Evolutionary conservation across 2,888 invertebrate genomes (phyloP), one percentile per base, ranked within the genome.

Genomic region (Lissocephala sabroskyi): DNA sequence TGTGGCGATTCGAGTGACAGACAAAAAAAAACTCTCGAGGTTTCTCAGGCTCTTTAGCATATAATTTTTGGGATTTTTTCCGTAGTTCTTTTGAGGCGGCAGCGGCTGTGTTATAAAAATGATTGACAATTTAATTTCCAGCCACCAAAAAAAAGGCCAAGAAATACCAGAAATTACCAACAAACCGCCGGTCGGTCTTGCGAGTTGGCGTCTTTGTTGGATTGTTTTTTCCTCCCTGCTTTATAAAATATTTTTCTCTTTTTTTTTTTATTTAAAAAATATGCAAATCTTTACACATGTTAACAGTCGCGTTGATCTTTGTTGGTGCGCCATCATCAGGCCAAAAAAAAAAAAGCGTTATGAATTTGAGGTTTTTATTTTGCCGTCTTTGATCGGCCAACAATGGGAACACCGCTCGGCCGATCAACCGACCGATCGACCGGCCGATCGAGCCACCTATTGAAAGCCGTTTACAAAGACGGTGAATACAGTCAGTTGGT

Each of bases 61-160:
- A 3, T 17, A 6, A 16, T 35, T 35, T 13, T 16, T 16, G 35
- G 16, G 5, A 13, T 35, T 35, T 32, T 13, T 32, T 1, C 11
- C 30, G 30, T 1, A 35, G 59, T 68, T 63, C 65, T 73, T 68
- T 68, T 59, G 49, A 73, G 61, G 48, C 73, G 70, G 50, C 52
- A 58, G 44, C 29, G 13, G 49, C 54, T 57, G 53, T 50, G 62
- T 59, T 64, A 76, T 77, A 74, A 79, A 80, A 78, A 65, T 78
- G 79, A 79, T 75, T 79, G 80, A 79, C 74, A 80, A 78, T 79
- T 79, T 77, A 80, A 79, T 79, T 80, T 77, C 55, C 56, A 50
- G 46, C 51, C 57, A 45, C 14, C 36, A 19, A 18, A 49, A 30
- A 19, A 17, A 26, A 39, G 11, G 3, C n/a, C 18, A 13, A 47